Conservation (phyloP, 53 echinoderm and acorn worm genomes). For the Glandiceps talaboti region DNA sequence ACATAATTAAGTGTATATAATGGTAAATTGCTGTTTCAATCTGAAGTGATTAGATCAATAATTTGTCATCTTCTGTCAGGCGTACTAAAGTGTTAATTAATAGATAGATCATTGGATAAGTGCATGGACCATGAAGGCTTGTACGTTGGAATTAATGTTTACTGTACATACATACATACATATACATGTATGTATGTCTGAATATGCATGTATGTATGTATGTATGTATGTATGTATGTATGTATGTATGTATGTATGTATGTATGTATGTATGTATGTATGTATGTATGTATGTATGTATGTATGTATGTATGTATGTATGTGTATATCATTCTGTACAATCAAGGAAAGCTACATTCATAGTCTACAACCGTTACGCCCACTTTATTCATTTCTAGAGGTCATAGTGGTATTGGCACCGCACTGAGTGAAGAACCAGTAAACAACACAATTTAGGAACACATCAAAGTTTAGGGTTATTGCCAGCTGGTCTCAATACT, state of each 20-base stretch:
- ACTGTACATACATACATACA: not conserved
- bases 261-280: slow-evolving; percentile 22
- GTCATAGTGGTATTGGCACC: no score
- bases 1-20: no score
- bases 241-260: slow-evolving; percentile 22
- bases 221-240: slow-evolving; percentile 17
- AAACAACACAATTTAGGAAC: no score
- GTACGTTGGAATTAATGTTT: not conserved
- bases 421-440: no score
- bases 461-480: no score
- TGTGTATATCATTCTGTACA: slow-evolving; percentile 7
- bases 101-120: not conserved
- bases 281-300: slow-evolving; percentile 5
- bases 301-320: not conserved
- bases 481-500: no score
- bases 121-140: not conserved
- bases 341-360: no score
- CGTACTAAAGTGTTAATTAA: not conserved
- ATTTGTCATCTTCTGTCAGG: no score
- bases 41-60: no score
- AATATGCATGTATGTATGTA: slow-evolving; percentile 16
- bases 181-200: not conserved
- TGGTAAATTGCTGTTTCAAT: no score
- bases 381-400: no score
- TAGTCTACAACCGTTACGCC: no score